These are phyloP conservation scores for Tetanocera ferruginea DNA, from an alignment of 2,888 invertebrate genomes.

Conservation along the genomic window DNA sequence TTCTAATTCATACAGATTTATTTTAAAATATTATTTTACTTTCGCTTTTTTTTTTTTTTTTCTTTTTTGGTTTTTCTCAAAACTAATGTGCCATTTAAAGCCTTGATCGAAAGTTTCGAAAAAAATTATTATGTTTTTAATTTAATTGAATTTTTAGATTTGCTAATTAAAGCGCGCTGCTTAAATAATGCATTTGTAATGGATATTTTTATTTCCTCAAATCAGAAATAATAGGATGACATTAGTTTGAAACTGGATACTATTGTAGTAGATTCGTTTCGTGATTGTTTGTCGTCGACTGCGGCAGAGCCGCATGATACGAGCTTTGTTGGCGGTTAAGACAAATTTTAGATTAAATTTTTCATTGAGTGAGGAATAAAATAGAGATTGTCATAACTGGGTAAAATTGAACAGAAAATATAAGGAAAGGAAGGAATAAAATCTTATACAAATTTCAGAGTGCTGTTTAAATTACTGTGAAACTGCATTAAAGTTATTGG, in stretches of 20 bases:
- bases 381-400: neutral
- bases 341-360: neutral
- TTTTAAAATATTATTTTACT: neutral
- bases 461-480: too few species aligned
- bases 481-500: too few species aligned
- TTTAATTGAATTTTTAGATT: conserved; percentile 18
- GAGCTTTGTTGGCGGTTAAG: neutral
- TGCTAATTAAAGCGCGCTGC: conserved; percentile 20
- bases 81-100: conserved; percentile 8
- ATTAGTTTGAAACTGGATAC: neutral
- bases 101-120: neutral
- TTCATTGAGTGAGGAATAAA: neutral
- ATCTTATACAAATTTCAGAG: too few species aligned
- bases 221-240: neutral
- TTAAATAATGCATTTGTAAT: conserved; percentile 15
- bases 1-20: neutral
- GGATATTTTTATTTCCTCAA: neutral
- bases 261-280: neutral
- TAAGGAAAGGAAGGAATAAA: too few species aligned
- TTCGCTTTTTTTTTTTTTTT: neutral
- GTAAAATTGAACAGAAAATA: neutral
- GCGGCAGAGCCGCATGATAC: neutral
- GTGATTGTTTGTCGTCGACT: neutral
- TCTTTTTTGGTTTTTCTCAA: neutral
- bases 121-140: neutral